Evolutionary conservation across 2,113 vertebrate genomes (phyloP).

Genomic region (Trematocara zebra): DNA sequence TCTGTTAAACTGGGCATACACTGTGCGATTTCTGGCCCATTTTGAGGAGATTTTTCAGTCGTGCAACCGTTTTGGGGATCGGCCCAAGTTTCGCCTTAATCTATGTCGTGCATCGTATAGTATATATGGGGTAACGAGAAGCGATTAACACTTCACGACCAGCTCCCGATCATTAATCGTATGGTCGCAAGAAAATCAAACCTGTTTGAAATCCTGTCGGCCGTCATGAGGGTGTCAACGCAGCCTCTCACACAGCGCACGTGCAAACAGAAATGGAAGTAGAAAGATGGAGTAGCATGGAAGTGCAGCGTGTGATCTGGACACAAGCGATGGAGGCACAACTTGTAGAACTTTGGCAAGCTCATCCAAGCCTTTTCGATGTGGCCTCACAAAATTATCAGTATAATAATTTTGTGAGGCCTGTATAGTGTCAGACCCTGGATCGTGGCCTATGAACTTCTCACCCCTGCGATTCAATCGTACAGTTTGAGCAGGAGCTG

Average conservation of each 20-base stretch:
- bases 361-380: background rate
- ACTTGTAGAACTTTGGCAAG: background rate
- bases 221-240: fast-evolving
- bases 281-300: background rate
- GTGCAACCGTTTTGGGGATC: background rate
- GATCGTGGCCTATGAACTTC: background rate
- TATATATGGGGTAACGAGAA: background rate
- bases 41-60: background rate
- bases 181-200: background rate
- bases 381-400: background rate
- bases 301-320: background rate
- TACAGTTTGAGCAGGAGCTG: background rate
- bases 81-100: background rate
- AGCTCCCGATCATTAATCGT: background rate
- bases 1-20: background rate
- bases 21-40: background rate
- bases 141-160: background rate
- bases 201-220: background rate
- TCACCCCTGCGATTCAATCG: background rate
- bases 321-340: background rate
- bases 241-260: background rate
- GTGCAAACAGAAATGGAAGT: background rate
- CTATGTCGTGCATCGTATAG: background rate
- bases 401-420: background rate
- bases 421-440: background rate